Percentiles rank a stretch among this genome's conserved stretches.
phyloP scores from a whole-genome alignment of 2,113 vertebrate species.

The Lepidothrix coronata region DNA sequence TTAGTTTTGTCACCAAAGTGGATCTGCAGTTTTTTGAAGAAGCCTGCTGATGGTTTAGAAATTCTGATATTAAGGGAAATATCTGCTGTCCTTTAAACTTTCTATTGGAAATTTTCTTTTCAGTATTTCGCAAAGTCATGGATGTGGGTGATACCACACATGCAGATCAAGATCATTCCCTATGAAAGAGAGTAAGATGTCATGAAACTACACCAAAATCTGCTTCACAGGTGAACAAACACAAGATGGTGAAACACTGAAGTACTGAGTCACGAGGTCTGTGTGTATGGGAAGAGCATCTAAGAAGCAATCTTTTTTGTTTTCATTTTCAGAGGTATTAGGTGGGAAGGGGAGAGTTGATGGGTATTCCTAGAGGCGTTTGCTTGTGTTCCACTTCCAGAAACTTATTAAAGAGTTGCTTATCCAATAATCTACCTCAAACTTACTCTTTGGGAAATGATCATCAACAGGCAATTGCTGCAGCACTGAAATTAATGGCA shows the following conservation, averaged over 20 bases:
- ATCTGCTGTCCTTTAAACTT: neutral
- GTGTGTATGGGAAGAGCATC: neutral
- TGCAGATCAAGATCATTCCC: neutral
- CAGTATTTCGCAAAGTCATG: neutral
- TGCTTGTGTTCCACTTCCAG: neutral
- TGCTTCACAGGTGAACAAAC: neutral
- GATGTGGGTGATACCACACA: neutral
- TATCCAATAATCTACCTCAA: neutral
- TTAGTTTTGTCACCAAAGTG: neutral
- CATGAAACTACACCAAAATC: neutral
- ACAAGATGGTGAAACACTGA: neutral
- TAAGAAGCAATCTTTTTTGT: neutral
- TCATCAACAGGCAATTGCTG: neutral
- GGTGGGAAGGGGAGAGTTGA: fast-evolving
- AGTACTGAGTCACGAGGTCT: fast-evolving
- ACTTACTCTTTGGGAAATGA: neutral
- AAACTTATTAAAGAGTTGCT: neutral
- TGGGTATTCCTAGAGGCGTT: neutral
- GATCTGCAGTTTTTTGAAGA: neutral
- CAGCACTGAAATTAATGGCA: neutral
- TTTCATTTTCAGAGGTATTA: neutral
- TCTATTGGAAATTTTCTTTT: neutral
- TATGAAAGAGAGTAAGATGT: neutral
- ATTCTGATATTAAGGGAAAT: neutral
- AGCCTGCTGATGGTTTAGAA: neutral